Percentiles rank a stretch among this genome's conserved stretches.
Conservation (phyloP, 2,113 vertebrate genomes). For the Saimiri boliviensis region DNA sequence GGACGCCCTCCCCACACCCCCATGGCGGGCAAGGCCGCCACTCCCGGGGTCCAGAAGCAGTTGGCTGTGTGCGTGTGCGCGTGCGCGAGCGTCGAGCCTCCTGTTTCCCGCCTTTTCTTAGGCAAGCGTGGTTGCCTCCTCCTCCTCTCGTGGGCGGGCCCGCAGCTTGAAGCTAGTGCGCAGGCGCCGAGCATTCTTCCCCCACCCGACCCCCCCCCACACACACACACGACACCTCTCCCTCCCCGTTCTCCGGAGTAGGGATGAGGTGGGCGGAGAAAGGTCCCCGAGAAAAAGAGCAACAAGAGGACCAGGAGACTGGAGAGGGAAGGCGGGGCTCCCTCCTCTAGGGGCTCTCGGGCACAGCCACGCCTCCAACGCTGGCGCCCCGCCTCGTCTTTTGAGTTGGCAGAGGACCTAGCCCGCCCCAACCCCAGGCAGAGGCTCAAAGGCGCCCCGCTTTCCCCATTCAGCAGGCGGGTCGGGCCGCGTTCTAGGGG, state of each 20-base stretch:
- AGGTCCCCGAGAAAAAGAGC: background rate
- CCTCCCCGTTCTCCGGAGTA: background rate
- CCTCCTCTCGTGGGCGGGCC: constrained; percentile 56
- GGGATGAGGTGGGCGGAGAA: background rate
- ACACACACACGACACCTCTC: background rate
- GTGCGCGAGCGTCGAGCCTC: background rate
- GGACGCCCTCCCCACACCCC: background rate
- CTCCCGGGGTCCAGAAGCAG: rapidly evolving
- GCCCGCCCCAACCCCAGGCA: constrained; percentile 79
- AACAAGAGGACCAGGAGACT: background rate
- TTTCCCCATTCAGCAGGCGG: constrained; percentile 79
- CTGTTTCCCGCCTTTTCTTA: constrained; percentile 56
- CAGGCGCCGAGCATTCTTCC: background rate
- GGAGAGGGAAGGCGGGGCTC: background rate
- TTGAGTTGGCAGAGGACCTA: background rate
- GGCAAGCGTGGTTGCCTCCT: constrained; percentile 47
- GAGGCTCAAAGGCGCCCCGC: constrained; percentile 84
- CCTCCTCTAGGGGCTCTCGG: background rate
- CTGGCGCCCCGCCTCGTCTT: background rate
- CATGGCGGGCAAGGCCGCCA: rapidly evolving
- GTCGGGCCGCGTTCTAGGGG: background rate
- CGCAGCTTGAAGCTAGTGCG: background rate
- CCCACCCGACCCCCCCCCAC: background rate
- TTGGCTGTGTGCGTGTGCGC: background rate
- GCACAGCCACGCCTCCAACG: constrained; percentile 11